Percentiles rank a stretch among this genome's conserved stretches.
Conservation (phyloP, 2,113 vertebrate genomes). For the Pseudois nayaur region DNA sequence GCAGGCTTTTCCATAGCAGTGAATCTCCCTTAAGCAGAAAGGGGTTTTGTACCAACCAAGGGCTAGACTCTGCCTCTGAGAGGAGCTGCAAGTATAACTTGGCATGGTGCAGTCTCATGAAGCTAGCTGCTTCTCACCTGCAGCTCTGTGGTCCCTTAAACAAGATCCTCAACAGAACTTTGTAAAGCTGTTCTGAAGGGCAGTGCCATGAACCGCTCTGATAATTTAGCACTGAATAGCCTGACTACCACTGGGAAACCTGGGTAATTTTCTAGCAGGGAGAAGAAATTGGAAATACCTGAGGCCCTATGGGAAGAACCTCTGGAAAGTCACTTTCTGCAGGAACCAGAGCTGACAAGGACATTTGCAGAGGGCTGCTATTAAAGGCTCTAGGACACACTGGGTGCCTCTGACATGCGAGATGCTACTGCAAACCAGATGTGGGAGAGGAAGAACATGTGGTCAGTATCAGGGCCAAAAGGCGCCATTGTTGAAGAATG, state of each 20-base stretch:
- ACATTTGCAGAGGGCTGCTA: neutral
- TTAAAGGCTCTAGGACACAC: neutral
- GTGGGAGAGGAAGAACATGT: accelerated
- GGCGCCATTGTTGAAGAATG: neutral
- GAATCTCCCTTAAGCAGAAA: neutral
- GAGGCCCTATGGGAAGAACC: neutral
- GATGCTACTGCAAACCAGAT: neutral
- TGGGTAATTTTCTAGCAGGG: neutral
- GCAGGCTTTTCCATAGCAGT: neutral
- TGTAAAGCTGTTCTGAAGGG: neutral
- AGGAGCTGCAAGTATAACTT: neutral
- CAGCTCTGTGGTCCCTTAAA: neutral
- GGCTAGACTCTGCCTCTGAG: neutral
- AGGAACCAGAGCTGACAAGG: neutral
- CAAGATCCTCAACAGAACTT: neutral
- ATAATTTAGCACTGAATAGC: neutral
- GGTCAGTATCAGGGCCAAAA: no score
- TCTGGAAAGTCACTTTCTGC: neutral
- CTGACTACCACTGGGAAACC: neutral
- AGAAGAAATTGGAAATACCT: neutral
- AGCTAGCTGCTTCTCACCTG: neutral
- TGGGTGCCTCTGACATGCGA: accelerated
- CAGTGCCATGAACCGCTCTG: neutral
- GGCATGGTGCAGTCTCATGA: neutral
- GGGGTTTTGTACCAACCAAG: neutral